Conservation (phyloP, 2,888 invertebrate genomes). For the Subacronicta megacephala region DNA sequence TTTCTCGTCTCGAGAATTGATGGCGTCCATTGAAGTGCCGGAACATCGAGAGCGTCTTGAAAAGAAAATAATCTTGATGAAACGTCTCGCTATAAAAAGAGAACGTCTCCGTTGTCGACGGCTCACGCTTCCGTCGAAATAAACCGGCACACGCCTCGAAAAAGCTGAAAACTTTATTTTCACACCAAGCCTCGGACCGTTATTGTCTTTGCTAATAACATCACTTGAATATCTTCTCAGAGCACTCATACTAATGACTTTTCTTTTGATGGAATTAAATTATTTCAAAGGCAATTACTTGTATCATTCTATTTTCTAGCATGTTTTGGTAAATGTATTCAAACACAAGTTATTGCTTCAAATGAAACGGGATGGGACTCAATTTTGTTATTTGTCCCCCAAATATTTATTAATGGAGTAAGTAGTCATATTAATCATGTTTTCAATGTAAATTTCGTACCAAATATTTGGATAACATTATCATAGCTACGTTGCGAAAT, state of each 20-base stretch:
- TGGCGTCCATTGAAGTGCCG: conserved; percentile 70
- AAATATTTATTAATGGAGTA: conserved; percentile 23
- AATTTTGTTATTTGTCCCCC: conserved; percentile 21
- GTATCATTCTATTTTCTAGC: conserved; percentile 13
- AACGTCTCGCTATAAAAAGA: conserved; percentile 79
- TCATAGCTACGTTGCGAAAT: conserved; percentile 4
- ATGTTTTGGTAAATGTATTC: conserved; percentile 19
- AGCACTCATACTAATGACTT: conserved; percentile 50
- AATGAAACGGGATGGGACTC: conserved; percentile 17
- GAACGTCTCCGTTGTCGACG: conserved; percentile 68
- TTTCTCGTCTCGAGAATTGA: conserved; percentile 67
- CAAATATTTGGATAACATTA: conserved; percentile 35
- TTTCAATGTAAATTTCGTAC: conserved; percentile 28
- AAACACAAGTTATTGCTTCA: conserved; percentile 26
- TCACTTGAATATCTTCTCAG: conserved; percentile 59
- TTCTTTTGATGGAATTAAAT: conserved; percentile 44
- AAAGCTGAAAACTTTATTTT: conserved; percentile 76
- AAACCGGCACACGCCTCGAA: conserved; percentile 70
- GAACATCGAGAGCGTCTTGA: conserved; percentile 71
- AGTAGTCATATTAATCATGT: conserved; percentile 19
- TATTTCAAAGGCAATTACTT: conserved; percentile 27
- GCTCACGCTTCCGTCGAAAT: conserved; percentile 66
- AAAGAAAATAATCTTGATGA: conserved; percentile 85
- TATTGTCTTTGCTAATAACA: conserved; percentile 76
- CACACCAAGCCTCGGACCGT: conserved; percentile 66